Evolutionary conservation across 1,140 invertebrate genomes (phyloP).

Genomic region (Paraescarpia echinospica): DNA sequence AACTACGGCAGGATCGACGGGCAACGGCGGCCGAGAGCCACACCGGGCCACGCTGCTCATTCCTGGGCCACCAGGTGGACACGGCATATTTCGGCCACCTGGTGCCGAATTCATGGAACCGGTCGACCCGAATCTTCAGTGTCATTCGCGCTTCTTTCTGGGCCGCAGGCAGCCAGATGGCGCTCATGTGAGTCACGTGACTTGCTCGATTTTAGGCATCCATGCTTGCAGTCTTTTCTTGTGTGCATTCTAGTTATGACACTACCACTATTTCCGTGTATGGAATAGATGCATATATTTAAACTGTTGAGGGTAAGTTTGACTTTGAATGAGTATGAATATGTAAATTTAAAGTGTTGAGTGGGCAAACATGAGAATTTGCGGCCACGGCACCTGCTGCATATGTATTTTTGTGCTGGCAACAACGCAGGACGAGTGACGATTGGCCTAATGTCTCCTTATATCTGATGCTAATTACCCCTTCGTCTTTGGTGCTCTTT

Average conservation of each 20-base stretch:
- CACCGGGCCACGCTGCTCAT: conserved; percentile 5
- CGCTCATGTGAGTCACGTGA: neutral
- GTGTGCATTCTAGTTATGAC: neutral
- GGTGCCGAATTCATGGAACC: neutral
- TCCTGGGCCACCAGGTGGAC: conserved; percentile 10
- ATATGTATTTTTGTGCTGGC: too few species aligned
- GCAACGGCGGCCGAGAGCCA: too few species aligned
- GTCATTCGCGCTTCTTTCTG: conserved; percentile 63
- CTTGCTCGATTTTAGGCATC: neutral
- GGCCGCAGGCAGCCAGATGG: neutral
- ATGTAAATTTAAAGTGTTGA: too few species aligned
- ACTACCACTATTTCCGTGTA: neutral
- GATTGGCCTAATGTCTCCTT: too few species aligned
- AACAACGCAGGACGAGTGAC: too few species aligned
- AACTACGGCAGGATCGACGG: neutral
- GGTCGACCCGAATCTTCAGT: conserved; percentile 71
- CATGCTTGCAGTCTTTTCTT: neutral
- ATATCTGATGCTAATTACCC: too few species aligned
- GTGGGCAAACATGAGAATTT: too few species aligned
- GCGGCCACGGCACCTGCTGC: too few species aligned
- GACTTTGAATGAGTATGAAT: too few species aligned
- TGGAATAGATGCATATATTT: too few species aligned
- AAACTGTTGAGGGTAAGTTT: too few species aligned
- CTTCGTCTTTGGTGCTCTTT: too few species aligned
- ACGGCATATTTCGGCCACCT: conserved; percentile 7